phyloP scores from a whole-genome alignment of 2,888 invertebrate species.

The Eupeodes latifasciatus region DNA sequence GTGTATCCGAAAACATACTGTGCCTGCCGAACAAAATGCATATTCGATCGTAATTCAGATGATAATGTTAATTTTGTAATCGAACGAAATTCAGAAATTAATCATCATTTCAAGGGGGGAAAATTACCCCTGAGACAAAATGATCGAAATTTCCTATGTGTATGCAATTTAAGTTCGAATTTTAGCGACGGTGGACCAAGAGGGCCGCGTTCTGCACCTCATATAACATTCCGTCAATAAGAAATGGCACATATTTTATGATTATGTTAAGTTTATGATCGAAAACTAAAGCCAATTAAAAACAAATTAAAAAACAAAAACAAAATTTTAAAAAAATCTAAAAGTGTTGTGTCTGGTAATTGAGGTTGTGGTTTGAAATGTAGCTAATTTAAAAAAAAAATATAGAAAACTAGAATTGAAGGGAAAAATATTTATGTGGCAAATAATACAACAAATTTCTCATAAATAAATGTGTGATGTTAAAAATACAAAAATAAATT shows the following conservation, averaged over 20 bases:
- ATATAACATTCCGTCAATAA: constrained; percentile 82
- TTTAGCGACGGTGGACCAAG: constrained; percentile 77
- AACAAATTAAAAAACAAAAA: neutral
- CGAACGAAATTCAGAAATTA: constrained; percentile 41
- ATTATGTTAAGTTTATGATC: neutral
- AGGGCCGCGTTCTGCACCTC: constrained; percentile 82
- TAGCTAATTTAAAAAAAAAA: constrained; percentile 36
- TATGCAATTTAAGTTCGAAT: constrained; percentile 81
- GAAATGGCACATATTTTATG: neutral
- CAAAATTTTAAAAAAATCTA: neutral
- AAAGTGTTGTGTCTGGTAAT: constrained; percentile 67
- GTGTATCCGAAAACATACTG: constrained; percentile 77
- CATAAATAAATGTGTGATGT: constrained; percentile 51
- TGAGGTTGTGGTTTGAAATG: constrained; percentile 68
- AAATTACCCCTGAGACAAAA: constrained; percentile 35
- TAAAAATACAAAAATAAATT: neutral
- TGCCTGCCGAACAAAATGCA: constrained; percentile 81
- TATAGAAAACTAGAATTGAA: neutral
- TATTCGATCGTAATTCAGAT: constrained; percentile 81
- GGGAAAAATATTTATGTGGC: neutral
- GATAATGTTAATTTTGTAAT: constrained; percentile 79
- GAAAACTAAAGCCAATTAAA: constrained; percentile 18
- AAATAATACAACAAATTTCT: neutral
- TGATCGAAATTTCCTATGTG: constrained; percentile 79
- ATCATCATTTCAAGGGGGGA: constrained; percentile 20